These are phyloP conservation scores for Achroia grisella DNA, from an alignment of 1,140 invertebrate genomes.

Conservation along the genomic window DNA sequence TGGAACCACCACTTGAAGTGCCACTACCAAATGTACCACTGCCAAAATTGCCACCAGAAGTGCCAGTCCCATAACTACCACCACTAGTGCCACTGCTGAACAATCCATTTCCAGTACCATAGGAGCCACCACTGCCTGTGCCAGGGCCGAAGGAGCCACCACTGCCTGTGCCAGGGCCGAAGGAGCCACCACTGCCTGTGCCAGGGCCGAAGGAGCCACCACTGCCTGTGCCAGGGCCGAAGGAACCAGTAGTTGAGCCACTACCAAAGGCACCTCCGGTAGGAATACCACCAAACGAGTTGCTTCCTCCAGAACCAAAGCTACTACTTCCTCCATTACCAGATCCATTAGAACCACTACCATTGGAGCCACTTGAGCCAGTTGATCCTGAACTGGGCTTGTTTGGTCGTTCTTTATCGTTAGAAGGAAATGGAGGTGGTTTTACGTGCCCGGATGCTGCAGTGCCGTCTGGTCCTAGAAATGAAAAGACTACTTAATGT, in stretches of 20 bases:
- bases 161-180: not conserved
- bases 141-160: too few relatives aligned
- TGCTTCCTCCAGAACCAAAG: not conserved
- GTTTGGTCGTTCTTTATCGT: slow-evolving; percentile 33
- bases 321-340: slow-evolving; percentile 1
- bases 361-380: slow-evolving; percentile 1
- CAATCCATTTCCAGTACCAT: not conserved
- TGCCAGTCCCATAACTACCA: not conserved
- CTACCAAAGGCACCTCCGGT: not conserved
- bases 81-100: not conserved
- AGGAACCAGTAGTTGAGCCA: not conserved
- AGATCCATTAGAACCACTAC: not conserved
- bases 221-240: not conserved
- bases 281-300: not conserved
- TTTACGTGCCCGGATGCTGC: slow-evolving; percentile 72
- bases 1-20: not conserved
- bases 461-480: slow-evolving; percentile 66
- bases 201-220: slow-evolving; percentile 1
- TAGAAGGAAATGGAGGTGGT: slow-evolving; percentile 49
- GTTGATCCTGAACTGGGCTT: slow-evolving; percentile 10
- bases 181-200: not conserved
- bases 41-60: not conserved
- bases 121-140: not conserved
- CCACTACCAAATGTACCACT: not conserved
- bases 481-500: too few relatives aligned